phyloP scores from a whole-genome alignment of 2,797 vertebrate genomes.

The Thunnus albacares region DNA sequence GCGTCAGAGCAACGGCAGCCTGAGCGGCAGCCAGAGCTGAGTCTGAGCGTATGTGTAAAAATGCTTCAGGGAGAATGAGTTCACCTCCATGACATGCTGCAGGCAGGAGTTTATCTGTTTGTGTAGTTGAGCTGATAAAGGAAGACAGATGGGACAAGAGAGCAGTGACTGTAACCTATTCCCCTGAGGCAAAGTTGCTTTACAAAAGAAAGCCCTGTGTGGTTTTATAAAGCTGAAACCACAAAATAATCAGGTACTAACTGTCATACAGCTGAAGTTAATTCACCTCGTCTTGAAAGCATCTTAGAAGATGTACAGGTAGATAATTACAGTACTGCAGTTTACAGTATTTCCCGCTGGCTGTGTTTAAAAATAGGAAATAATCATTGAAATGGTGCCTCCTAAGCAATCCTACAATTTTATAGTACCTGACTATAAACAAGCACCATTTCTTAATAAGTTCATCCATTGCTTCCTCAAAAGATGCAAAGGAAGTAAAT shows the following conservation, averaged over 20 bases:
- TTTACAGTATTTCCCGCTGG: slow-evolving; percentile 32
- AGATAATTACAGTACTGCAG: slow-evolving; percentile 44
- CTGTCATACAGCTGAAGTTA: slow-evolving; percentile 12
- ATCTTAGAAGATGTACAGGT: slow-evolving; percentile 29
- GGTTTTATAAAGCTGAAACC: not conserved
- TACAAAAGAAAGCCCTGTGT: not conserved
- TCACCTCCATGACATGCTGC: slow-evolving; percentile 13
- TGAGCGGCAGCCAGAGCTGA: not conserved
- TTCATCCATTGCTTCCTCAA: slow-evolving; percentile 12
- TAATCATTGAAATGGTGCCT: slow-evolving; percentile 8
- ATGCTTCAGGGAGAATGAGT: slow-evolving; percentile 50
- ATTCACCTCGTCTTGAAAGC: slow-evolving; percentile 8
- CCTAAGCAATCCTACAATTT: slow-evolving; percentile 16
- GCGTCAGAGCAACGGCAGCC: slow-evolving; percentile 44
- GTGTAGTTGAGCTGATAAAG: slow-evolving; percentile 9
- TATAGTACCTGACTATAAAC: slow-evolving; percentile 29
- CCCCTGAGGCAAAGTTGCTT: slow-evolving; percentile 1
- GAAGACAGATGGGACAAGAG: not conserved
- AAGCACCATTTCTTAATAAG: slow-evolving; percentile 8
- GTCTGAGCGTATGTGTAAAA: slow-evolving; percentile 31
- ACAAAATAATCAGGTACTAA: not conserved
- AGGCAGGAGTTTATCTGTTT: slow-evolving; percentile 9
- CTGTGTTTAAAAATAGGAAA: slow-evolving; percentile 23
- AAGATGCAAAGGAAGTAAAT: slow-evolving; percentile 27
- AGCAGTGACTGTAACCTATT: not conserved